These are phyloP conservation scores for Oryzias melastigma DNA, from an alignment of 2,113 vertebrate genomes.

Conservation along the genomic window DNA sequence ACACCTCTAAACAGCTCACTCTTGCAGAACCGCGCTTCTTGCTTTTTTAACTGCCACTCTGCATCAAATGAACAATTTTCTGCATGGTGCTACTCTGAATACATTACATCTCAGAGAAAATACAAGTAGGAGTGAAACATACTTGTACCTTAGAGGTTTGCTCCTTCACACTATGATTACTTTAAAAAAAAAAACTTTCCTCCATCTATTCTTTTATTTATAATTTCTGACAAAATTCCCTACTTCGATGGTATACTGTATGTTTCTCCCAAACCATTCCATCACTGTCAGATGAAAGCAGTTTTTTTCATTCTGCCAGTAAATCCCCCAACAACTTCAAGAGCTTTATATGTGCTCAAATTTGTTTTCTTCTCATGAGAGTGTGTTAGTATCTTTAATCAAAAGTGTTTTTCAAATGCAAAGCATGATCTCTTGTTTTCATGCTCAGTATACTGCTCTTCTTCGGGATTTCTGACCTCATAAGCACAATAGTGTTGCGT, in stretches of 20 bases:
- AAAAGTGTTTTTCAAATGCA: too few species aligned
- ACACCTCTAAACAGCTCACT: constrained; percentile 15
- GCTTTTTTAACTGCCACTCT: constrained; percentile 7
- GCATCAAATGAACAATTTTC: constrained; percentile 8
- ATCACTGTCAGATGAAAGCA: constrained; percentile 19
- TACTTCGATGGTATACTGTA: not conserved
- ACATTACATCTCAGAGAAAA: constrained; percentile 1
- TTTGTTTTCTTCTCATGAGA: not conserved
- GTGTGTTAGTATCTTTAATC: too few species aligned
- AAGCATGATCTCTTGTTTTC: too few species aligned
- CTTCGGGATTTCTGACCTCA: too few species aligned
- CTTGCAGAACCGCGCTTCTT: constrained; percentile 6
- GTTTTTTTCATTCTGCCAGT: not conserved
- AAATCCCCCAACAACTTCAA: not conserved
- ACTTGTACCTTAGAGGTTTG: not conserved
- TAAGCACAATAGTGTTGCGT: too few species aligned
- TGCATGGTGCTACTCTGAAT: constrained; percentile 21
- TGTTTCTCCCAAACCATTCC: constrained; percentile 1
- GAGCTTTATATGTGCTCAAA: not conserved
- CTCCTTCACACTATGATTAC: not conserved
- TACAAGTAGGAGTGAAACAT: constrained; percentile 5
- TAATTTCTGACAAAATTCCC: not conserved
- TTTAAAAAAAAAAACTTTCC: not conserved
- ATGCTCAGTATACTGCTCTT: too few species aligned
- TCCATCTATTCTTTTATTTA: not conserved